Percentiles rank a stretch among this genome's conserved stretches.
phyloP scores from a whole-genome alignment of 2,888 invertebrate genomes.

The Vandiemenella viatica region DNA sequence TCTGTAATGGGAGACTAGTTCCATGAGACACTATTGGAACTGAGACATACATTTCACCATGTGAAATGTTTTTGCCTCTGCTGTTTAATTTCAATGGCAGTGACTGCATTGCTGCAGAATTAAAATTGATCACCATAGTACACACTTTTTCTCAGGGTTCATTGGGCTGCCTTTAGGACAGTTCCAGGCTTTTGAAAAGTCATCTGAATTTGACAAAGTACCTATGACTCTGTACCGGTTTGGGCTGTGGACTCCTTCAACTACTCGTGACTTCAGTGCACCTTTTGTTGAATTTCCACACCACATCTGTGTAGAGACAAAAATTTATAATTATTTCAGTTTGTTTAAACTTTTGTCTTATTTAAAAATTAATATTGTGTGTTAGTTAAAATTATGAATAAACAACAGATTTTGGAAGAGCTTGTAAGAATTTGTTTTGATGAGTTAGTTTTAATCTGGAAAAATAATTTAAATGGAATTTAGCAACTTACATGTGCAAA shows the following conservation, averaged over 20 bases:
- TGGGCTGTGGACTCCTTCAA: slow-evolving; percentile 16
- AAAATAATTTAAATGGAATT: not conserved
- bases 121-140: slow-evolving; percentile 21
- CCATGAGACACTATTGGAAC: too few relatives aligned
- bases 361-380: too few relatives aligned
- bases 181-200: slow-evolving; percentile 19
- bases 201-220: slow-evolving; percentile 19
- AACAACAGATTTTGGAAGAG: too few relatives aligned
- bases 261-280: slow-evolving; percentile 14
- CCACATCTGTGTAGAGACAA: slow-evolving; percentile 15
- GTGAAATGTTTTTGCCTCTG: too few relatives aligned
- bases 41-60: too few relatives aligned
- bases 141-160: slow-evolving; percentile 21
- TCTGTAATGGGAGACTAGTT: too few relatives aligned
- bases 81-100: too few relatives aligned
- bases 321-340: not conserved
- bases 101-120: too few relatives aligned
- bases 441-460: too few relatives aligned
- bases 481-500: slow-evolving; percentile 26
- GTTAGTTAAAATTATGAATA: too few relatives aligned
- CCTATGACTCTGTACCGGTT: slow-evolving; percentile 20
- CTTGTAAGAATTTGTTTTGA: too few relatives aligned
- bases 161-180: slow-evolving; percentile 19
- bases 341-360: too few relatives aligned
- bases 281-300: slow-evolving; percentile 16